Percentiles rank a stretch among this genome's conserved stretches.
These are phyloP conservation scores for Drosophila repleta DNA, from an alignment of 1,140 invertebrate genomes.

Conservation along the genomic window DNA sequence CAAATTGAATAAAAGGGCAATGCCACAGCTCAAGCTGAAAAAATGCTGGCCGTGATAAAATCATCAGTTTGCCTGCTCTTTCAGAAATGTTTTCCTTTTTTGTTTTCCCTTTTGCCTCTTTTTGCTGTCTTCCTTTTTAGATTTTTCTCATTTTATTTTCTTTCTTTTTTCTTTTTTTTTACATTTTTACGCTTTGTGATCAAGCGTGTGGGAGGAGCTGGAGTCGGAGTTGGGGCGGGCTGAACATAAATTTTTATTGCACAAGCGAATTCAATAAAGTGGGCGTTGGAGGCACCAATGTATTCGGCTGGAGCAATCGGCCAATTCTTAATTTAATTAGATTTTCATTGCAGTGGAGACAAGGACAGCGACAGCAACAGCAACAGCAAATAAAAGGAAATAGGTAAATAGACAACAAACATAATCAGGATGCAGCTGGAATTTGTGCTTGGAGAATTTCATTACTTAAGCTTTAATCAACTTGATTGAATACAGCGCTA, in stretches of 20 bases:
- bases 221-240: conserved; percentile 1
- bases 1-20: conserved; percentile 73
- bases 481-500: not conserved
- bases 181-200: conserved; percentile 29
- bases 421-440: not conserved
- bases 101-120: conserved; percentile 1
- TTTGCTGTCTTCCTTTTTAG: conserved; percentile 3
- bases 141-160: conserved; percentile 16
- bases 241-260: conserved; percentile 71
- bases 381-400: not conserved
- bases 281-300: conserved; percentile 12
- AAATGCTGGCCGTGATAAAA: conserved; percentile 71
- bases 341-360: conserved; percentile 15
- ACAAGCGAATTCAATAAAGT: conserved; percentile 67
- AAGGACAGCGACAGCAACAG: not conserved
- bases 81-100: conserved; percentile 24
- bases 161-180: conserved; percentile 6
- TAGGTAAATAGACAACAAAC: conserved; percentile 4
- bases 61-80: conserved; percentile 60
- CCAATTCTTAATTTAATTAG: conserved; percentile 59
- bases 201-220: conserved; percentile 7
- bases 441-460: not conserved
- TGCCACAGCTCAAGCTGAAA: conserved; percentile 67
- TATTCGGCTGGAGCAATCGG: conserved; percentile 17
- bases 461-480: not conserved